Conservation (phyloP, 2,797 vertebrate genomes). For the Staurois parvus region DNA sequence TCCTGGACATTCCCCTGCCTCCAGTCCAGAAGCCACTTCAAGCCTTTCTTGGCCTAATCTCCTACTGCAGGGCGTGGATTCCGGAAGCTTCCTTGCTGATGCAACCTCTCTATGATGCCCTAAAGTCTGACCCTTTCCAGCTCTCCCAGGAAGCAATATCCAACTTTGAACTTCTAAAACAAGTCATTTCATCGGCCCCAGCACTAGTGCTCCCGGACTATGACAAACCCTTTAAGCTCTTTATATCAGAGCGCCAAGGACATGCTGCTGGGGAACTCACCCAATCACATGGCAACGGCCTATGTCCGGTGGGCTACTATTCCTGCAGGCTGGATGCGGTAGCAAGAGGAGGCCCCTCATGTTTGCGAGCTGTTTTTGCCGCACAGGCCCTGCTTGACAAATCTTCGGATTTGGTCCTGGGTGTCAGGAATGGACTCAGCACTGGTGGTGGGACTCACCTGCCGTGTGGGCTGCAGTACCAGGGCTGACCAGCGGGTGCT, state of each 20-base stretch:
- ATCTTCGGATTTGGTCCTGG: background rate
- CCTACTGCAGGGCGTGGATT: background rate
- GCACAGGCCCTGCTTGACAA: too few relatives aligned
- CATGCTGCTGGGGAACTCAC: background rate
- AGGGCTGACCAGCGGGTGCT: too few relatives aligned
- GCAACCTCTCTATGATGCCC: background rate
- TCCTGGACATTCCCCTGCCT: too few relatives aligned
- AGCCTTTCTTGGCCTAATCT: background rate
- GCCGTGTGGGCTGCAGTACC: too few relatives aligned
- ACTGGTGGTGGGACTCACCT: too few relatives aligned
- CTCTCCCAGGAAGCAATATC: background rate
- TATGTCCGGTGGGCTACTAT: too few relatives aligned
- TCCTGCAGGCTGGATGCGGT: too few relatives aligned
- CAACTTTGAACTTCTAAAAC: background rate
- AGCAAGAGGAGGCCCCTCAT: too few relatives aligned
- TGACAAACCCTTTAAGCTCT: background rate
- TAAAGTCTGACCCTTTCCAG: background rate
- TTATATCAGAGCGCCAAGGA: background rate
- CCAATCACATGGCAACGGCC: background rate
- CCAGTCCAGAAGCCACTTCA: too few relatives aligned
- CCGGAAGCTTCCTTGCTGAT: background rate
- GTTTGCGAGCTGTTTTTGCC: too few relatives aligned
- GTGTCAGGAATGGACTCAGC: too few relatives aligned
- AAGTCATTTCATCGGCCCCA: background rate
- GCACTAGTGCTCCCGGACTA: background rate